Evolutionary conservation across 2,113 vertebrate species (phyloP).

Genomic region (Spea bombifrons): DNA sequence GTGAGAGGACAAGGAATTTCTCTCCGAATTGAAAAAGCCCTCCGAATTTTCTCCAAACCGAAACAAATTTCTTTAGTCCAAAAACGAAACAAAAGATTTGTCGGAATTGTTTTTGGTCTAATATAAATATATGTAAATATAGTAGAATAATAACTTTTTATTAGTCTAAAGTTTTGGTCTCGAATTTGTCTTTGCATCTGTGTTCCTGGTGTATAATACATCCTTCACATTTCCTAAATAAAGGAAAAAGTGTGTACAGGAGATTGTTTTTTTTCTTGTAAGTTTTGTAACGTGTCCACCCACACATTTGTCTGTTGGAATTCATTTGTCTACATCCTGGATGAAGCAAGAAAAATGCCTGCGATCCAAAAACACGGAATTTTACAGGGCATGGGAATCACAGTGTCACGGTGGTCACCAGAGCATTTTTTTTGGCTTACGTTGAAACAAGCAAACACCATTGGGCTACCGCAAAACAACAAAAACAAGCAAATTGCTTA

Average conservation of each 20-base stretch:
- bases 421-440: conserved; percentile 80
- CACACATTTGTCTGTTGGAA: conserved; percentile 89
- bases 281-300: conserved; percentile 77
- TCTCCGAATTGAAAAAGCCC: too few species aligned
- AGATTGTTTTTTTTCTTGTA: conserved; percentile 71
- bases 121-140: too few species aligned
- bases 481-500: conserved; percentile 60
- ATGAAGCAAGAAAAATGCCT: conserved; percentile 73
- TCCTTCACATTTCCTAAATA: conserved; percentile 40
- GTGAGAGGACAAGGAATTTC: too few species aligned
- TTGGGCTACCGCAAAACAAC: conserved; percentile 57
- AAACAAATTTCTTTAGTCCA: too few species aligned
- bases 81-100: too few species aligned
- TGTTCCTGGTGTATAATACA: too few species aligned
- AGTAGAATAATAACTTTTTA: too few species aligned
- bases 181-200: too few species aligned
- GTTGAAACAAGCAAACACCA: conserved; percentile 80
- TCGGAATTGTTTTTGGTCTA: too few species aligned
- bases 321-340: conserved; percentile 91
- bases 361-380: conserved; percentile 87
- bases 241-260: conserved; percentile 81
- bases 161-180: too few species aligned
- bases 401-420: conserved; percentile 81
- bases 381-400: conserved; percentile 91
- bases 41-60: too few species aligned